Evolutionary conservation across 2,797 vertebrate genomes (phyloP).

Genomic region (Enteromius argenteus): DNA sequence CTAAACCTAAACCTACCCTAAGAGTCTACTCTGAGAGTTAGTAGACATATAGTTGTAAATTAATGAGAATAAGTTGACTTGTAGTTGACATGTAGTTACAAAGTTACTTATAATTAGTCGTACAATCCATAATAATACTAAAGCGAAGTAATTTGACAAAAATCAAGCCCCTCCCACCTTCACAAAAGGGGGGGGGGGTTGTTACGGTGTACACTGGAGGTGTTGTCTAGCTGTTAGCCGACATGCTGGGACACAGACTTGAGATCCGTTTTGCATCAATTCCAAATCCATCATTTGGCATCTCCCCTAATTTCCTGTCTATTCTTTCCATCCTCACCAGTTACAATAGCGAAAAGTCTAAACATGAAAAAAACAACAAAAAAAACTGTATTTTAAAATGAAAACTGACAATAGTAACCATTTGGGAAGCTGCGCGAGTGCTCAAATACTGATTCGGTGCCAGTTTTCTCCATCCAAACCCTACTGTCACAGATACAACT

Average conservation of each 20-base stretch:
- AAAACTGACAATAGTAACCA: background rate
- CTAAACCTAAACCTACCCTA: too few species aligned
- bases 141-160: background rate
- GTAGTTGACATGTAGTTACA: too few species aligned
- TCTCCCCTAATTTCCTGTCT: background rate
- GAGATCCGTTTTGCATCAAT: background rate
- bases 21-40: too few species aligned
- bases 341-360: background rate
- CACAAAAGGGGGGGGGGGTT: background rate
- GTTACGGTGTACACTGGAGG: background rate
- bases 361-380: background rate
- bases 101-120: background rate
- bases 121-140: background rate
- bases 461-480: conserved; percentile 36
- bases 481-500: conserved; percentile 32
- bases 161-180: background rate
- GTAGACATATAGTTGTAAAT: too few species aligned
- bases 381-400: background rate
- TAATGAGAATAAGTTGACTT: too few species aligned
- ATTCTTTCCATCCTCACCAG: background rate
- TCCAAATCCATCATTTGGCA: conserved; percentile 9
- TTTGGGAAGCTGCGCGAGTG: background rate
- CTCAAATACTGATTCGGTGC: conserved; percentile 37
- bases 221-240: background rate
- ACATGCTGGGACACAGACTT: background rate